Percentiles rank a stretch among this genome's conserved stretches.
These are phyloP conservation scores for Aphelocoma californica DNA, from an alignment of 2,797 vertebrate species.

Conservation along the genomic window DNA sequence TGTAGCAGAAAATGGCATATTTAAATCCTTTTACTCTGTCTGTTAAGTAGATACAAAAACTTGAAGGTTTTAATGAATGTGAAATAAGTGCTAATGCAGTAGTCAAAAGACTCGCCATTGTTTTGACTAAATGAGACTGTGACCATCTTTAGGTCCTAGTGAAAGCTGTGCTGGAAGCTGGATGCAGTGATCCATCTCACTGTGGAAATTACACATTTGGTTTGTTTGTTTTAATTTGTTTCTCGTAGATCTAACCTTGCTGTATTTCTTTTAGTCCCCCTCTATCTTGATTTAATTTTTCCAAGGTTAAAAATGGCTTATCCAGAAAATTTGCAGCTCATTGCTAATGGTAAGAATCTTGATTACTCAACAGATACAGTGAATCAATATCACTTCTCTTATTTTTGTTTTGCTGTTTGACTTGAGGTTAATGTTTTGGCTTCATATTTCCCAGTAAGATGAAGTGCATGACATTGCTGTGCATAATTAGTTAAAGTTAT, in stretches of 20 bases:
- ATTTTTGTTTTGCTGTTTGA: slow-evolving; percentile 6
- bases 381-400: background rate
- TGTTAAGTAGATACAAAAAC: slow-evolving; percentile 48
- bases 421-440: slow-evolving; percentile 8
- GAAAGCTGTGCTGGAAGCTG: background rate
- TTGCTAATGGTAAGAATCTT: slow-evolving; percentile 25
- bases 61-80: slow-evolving; percentile 25
- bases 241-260: background rate
- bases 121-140: background rate
- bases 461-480: background rate
- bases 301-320: slow-evolving; percentile 37
- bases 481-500: background rate
- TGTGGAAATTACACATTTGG: background rate
- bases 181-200: background rate
- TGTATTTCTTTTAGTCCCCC: background rate
- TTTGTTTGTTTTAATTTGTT: background rate
- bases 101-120: background rate
- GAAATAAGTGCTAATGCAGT: slow-evolving; percentile 13
- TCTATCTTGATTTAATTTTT: slow-evolving; percentile 42
- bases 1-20: slow-evolving; percentile 19
- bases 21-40: slow-evolving; percentile 41
- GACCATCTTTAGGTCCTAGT: background rate
- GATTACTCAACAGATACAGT: background rate
- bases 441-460: background rate
- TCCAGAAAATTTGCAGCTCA: slow-evolving; percentile 5